These are phyloP conservation scores for Lophotis ruficrista DNA, from an alignment of 2,113 vertebrate genomes.

Conservation along the genomic window DNA sequence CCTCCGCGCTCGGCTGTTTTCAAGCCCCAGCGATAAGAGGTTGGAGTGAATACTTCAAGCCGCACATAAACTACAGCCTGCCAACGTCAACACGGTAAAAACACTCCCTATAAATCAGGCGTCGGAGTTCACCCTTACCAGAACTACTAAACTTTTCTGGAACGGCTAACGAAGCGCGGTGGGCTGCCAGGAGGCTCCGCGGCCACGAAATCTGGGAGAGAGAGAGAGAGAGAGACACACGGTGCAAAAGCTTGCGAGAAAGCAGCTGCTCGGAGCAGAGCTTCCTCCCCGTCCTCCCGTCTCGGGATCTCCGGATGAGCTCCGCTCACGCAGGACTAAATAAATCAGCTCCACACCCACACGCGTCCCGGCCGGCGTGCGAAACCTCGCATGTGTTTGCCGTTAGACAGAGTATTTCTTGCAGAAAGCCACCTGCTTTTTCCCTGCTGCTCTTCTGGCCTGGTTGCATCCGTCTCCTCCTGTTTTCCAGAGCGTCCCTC, in stretches of 20 bases:
- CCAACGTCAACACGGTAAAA: constrained; percentile 18
- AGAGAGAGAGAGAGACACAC: background rate
- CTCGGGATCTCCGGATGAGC: background rate
- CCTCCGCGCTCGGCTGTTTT: background rate
- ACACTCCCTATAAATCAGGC: background rate
- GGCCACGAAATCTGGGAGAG: background rate
- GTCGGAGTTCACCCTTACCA: background rate
- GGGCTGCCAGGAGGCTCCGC: background rate
- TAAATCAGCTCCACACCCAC: background rate
- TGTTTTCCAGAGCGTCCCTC: background rate
- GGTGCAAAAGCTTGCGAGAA: background rate
- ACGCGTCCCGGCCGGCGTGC: fast-evolving
- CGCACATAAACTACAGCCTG: background rate
- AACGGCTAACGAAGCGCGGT: background rate
- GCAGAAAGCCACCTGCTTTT: background rate
- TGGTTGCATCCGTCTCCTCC: background rate
- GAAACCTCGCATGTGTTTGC: background rate
- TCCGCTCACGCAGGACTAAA: background rate
- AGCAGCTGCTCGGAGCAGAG: background rate
- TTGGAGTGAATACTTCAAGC: background rate
- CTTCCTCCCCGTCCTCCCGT: background rate
- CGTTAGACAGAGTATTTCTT: background rate
- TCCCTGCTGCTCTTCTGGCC: background rate
- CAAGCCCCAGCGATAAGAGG: background rate
- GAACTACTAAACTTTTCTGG: background rate